phyloP scores from a whole-genome alignment of 2,113 vertebrate species.

The Chlorodrepanis virens region DNA sequence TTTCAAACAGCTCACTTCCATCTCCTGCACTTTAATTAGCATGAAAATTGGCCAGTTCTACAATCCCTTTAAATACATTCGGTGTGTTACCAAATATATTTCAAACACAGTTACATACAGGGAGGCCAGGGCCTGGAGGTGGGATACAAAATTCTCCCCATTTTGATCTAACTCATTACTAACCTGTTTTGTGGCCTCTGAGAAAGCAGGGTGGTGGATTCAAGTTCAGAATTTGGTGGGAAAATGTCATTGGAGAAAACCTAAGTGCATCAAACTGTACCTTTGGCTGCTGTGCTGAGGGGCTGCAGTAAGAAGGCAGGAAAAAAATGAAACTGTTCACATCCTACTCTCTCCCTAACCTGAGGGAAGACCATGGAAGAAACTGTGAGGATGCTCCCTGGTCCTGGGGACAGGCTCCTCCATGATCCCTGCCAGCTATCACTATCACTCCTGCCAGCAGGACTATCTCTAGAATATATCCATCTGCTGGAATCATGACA shows the following conservation, averaged over 20 bases:
- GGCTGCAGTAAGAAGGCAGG: neutral
- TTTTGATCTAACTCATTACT: slow-evolving; percentile 38
- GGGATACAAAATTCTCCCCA: neutral
- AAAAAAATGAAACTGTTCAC: neutral
- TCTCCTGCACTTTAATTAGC: slow-evolving; percentile 64
- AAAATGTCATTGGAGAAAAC: neutral
- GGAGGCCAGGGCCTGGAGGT: neutral
- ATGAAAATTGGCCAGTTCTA: slow-evolving; percentile 62
- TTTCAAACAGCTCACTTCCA: slow-evolving; percentile 64
- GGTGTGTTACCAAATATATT: slow-evolving; percentile 51
- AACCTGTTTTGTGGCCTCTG: neutral
- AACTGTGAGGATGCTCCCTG: neutral
- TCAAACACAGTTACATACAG: slow-evolving; percentile 10
- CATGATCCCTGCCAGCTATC: neutral
- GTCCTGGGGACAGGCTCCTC: neutral
- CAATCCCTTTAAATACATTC: slow-evolving; percentile 54
- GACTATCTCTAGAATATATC: neutral
- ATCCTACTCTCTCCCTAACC: neutral
- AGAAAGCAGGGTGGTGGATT: neutral
- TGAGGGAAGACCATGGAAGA: neutral
- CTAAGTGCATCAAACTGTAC: neutral
- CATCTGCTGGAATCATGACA: neutral
- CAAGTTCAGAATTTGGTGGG: neutral
- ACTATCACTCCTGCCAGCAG: neutral
- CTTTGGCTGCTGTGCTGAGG: neutral